Percentiles rank a stretch among this genome's conserved stretches.
phyloP scores from a whole-genome alignment of 2,113 vertebrate species.

The Hemichromis elongatus region DNA sequence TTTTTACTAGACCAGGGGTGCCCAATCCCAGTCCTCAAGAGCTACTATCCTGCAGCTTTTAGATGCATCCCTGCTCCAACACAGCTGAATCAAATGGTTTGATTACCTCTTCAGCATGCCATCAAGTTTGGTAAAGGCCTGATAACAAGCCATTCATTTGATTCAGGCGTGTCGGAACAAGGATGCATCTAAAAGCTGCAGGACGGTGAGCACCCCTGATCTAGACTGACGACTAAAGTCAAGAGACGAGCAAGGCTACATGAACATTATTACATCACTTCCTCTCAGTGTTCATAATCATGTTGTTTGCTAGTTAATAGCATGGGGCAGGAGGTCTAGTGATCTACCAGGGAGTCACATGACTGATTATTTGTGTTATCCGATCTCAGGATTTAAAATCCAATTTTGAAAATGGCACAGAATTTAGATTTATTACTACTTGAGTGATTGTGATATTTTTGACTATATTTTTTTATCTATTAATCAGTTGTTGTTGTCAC shows the following conservation, averaged over 20 bases:
- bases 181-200: no score
- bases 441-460: background rate
- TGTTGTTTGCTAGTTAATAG: background rate
- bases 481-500: background rate
- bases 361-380: background rate
- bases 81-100: no score
- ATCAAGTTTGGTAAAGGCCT: no score
- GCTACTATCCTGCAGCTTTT: no score
- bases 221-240: background rate
- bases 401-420: background rate
- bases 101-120: no score
- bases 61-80: no score
- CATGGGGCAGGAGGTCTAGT: background rate
- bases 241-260: accelerated
- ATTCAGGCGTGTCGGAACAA: no score
- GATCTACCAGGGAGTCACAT: background rate
- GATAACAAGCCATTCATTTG: no score
- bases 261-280: background rate
- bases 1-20: no score
- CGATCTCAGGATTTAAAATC: background rate
- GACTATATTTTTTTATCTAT: background rate
- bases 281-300: background rate
- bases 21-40: no score
- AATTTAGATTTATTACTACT: background rate
- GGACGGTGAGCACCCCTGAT: no score